A percentile compares a stretch with the other conserved stretches of the same genome.
phyloP scores from a whole-genome alignment of 1,140 invertebrate genomes.

The Caenorhabditis remanei region DNA sequence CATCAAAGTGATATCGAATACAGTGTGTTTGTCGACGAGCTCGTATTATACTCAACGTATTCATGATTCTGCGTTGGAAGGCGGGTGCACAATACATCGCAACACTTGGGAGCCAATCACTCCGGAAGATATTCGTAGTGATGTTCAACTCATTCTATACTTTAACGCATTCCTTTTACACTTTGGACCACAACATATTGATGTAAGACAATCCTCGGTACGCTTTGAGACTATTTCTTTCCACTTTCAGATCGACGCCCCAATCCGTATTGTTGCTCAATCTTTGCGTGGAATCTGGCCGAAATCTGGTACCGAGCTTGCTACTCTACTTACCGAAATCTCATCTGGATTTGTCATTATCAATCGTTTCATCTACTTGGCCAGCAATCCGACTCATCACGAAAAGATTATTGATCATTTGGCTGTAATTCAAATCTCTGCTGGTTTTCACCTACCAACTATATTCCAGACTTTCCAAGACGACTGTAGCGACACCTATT shows the following conservation, averaged over 20 bases:
- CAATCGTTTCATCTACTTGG: conserved; percentile 32
- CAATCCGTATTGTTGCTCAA: conserved; percentile 46
- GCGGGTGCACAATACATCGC: not conserved
- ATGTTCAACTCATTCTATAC: conserved; percentile 52
- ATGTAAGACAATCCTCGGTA: not conserved
- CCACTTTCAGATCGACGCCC: not conserved
- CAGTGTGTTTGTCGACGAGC: conserved; percentile 43
- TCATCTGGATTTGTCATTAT: conserved; percentile 29
- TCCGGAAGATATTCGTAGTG: conserved; percentile 51
- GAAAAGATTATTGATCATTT: conserved; percentile 42
- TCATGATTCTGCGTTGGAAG: conserved; percentile 49
- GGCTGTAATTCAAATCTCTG: not conserved
- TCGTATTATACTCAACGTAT: conserved; percentile 28
- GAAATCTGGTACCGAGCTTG: conserved; percentile 15
- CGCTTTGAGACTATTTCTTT: not conserved
- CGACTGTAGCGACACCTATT: conserved; percentile 29
- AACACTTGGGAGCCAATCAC: conserved; percentile 33
- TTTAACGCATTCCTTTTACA: conserved; percentile 14
- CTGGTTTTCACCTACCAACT: too few relatives aligned
- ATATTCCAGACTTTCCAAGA: conserved; percentile 21
- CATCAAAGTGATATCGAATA: conserved; percentile 26
- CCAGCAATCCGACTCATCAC: conserved; percentile 32
- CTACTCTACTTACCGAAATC: conserved; percentile 38
- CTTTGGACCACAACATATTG: conserved; percentile 57
- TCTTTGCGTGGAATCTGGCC: conserved; percentile 30